Evolutionary conservation across 2,113 vertebrate species (phyloP).

Genomic region (Rhinogobius similis): DNA sequence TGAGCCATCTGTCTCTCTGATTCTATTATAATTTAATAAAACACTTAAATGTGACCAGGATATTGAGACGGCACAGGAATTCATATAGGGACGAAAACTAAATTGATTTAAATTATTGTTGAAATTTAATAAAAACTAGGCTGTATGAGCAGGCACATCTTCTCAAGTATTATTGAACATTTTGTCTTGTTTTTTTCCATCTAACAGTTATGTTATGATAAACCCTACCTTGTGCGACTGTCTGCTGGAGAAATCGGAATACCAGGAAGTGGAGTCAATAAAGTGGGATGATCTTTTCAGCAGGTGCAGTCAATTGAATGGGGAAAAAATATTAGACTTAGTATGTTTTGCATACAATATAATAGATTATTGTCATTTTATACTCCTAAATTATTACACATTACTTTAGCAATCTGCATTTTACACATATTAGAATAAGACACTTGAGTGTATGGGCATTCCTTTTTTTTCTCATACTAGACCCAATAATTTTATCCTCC

Average conservation of each 20-base stretch:
- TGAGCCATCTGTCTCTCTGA: not conserved
- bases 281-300: conserved; percentile 92
- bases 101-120: not conserved
- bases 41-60: conserved; percentile 34
- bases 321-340: not conserved
- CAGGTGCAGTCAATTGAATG: conserved; percentile 76
- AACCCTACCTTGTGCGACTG: conserved; percentile 90
- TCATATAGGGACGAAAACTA: conserved; percentile 1
- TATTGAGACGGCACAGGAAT: conserved; percentile 6
- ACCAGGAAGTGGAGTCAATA: conserved; percentile 81
- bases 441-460: too few relatives aligned
- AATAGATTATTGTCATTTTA: not conserved
- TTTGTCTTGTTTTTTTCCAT: not conserved
- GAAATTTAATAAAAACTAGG: conserved; percentile 10
- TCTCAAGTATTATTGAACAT: not conserved
- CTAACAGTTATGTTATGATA: conserved; percentile 85
- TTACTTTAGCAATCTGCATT: too few relatives aligned
- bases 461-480: too few relatives aligned
- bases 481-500: too few relatives aligned
- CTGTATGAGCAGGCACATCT: conserved; percentile 1
- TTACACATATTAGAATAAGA: too few relatives aligned
- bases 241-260: conserved; percentile 88
- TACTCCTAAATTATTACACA: too few relatives aligned
- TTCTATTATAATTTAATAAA: conserved; percentile 27
- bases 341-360: not conserved